Evolutionary conservation across 2,888 invertebrate species (phyloP).

Genomic region (Chorisops tibialis): DNA sequence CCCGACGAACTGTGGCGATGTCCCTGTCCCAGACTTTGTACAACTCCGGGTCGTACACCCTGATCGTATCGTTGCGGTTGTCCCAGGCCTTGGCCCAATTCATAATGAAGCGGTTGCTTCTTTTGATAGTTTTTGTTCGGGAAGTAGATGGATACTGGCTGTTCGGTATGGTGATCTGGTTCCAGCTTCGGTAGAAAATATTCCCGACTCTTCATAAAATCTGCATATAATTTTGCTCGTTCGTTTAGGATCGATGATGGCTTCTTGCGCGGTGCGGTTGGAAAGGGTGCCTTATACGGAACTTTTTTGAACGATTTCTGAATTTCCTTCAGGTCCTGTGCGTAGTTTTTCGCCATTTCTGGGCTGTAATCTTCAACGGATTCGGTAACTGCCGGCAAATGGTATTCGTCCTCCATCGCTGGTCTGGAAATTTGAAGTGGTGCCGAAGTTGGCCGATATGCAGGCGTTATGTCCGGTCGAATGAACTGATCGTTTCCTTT

Average conservation of each 20-base stretch:
- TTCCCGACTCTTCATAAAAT: conserved; percentile 13
- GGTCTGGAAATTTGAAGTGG: background rate
- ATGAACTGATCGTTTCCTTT: background rate
- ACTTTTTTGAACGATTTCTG: conserved; percentile 12
- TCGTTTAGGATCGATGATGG: background rate
- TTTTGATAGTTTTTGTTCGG: too few relatives aligned
- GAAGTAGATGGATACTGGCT: background rate
- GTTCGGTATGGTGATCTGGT: conserved; percentile 17
- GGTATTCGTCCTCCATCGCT: background rate
- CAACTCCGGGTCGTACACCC: too few relatives aligned
- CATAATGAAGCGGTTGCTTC: background rate
- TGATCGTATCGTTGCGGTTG: too few relatives aligned
- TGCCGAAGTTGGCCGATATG: background rate
- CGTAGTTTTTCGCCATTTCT: background rate
- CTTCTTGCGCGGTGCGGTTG: background rate
- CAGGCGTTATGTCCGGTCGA: background rate
- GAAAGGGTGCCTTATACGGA: background rate
- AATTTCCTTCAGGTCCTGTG: conserved; percentile 2
- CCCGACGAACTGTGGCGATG: too few relatives aligned
- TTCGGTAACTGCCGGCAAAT: conserved; percentile 8
- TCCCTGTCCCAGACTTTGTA: too few relatives aligned
- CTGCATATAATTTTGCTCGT: conserved; percentile 1
- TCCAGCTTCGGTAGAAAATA: conserved; percentile 12
- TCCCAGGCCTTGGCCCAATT: background rate
- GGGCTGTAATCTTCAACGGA: background rate